A percentile compares a stretch with the other conserved stretches of the same genome.
Evolutionary conservation across 2,113 vertebrate species (phyloP).

Genomic region (Psophia crepitans): DNA sequence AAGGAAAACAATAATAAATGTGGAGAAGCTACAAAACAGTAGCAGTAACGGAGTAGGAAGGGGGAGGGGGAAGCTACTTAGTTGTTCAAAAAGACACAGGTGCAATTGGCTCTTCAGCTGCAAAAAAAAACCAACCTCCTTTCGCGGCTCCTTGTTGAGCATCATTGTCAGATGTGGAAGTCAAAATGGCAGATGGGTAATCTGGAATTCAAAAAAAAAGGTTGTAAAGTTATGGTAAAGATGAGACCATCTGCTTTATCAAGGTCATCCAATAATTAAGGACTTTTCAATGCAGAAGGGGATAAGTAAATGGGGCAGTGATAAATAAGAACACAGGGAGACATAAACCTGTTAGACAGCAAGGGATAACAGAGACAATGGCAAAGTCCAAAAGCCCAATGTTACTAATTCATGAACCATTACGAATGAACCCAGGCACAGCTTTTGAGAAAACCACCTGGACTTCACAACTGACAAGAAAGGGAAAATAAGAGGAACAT

Average conservation of each 20-base stretch:
- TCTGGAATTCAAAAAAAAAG: not conserved
- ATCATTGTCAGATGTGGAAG: not conserved
- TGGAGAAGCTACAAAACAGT: not conserved
- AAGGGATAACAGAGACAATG: not conserved
- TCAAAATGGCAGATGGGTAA: not conserved
- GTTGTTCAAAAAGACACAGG: not conserved
- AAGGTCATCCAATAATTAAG: not conserved
- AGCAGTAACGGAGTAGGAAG: not conserved
- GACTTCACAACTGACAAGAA: not conserved
- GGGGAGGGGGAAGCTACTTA: not conserved
- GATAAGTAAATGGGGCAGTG: not conserved
- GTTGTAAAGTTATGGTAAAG: not conserved
- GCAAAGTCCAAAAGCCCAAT: not conserved
- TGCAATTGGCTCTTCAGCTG: not conserved
- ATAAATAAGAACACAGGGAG: not conserved
- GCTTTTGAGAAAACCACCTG: not conserved
- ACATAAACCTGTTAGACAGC: not conserved
- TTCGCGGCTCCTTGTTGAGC: not conserved
- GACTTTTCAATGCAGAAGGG: not conserved
- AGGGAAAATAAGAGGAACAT: not conserved
- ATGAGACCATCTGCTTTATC: not conserved
- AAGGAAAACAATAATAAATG: not conserved
- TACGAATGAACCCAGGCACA: not conserved
- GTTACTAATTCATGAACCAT: not conserved
- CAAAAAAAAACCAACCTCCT: not conserved